phyloP scores from a whole-genome alignment of 2,113 vertebrate genomes.

The Nansenia antarctica region DNA sequence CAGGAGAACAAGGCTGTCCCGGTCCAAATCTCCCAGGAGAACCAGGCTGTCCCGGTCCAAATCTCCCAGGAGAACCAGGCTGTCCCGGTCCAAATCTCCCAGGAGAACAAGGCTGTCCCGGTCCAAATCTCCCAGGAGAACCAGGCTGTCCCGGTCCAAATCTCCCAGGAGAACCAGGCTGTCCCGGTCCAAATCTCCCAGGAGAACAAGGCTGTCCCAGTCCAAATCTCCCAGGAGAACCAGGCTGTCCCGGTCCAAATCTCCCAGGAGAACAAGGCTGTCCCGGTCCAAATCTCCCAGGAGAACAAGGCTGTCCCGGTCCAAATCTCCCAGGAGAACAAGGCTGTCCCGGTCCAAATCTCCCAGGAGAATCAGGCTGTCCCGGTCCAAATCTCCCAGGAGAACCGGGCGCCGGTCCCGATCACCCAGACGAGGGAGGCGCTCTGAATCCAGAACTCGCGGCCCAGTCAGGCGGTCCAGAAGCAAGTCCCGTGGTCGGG shows the following conservation, averaged over 20 bases:
- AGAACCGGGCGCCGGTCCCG: constrained; percentile 44
- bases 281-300: constrained; percentile 68
- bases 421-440: constrained; percentile 11
- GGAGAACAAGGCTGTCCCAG: too few species aligned
- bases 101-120: constrained; percentile 37
- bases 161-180: constrained; percentile 69
- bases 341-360: constrained; percentile 36
- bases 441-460: constrained; percentile 65
- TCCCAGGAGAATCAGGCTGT: constrained; percentile 42
- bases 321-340: constrained; percentile 55
- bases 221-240: constrained; percentile 13
- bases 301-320: constrained; percentile 16
- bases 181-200: constrained; percentile 63
- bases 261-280: constrained; percentile 13
- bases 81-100: constrained; percentile 47
- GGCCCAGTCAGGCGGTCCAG: constrained; percentile 56
- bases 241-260: constrained; percentile 45
- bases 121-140: constrained; percentile 62
- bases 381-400: constrained; percentile 36
- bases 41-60: constrained; percentile 67
- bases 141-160: constrained; percentile 60
- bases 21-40: constrained; percentile 62
- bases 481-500: constrained; percentile 62
- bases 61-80: constrained; percentile 3
- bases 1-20: constrained; percentile 55